Evolutionary conservation across 2,797 vertebrate species (phyloP), one percentile per base, ranked within the genome.

Genomic region (Scyliorhinus canicula): DNA sequence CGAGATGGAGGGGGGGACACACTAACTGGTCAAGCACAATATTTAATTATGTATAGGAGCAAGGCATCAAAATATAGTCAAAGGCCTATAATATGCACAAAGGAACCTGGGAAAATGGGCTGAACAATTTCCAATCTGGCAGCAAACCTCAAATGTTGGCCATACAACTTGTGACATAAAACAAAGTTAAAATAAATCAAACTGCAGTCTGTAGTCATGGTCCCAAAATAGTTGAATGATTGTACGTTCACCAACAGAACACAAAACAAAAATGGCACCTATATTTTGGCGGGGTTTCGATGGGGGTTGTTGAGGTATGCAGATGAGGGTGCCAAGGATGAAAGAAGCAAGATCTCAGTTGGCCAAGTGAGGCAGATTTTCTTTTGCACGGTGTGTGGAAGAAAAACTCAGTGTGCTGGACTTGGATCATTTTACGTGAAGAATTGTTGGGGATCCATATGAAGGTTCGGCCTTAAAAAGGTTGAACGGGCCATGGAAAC

Each of bases 101-200:
- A 47, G 79, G 44, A 47, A 47, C 6, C 44, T 82, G 21, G n/a
- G 79, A 47, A 82, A 82, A 82, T 82, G 9, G 7, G 44, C 44
- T 9, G 21, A 82, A 82, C 19, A 47, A 82, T 82, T 47, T 44
- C 40, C 79, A 82, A 74, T 82, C 77, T 1, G 8, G 40, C 77
- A 82, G 16, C 40, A 82, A 82, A 44, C 79, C 40, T 47, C 47
- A 21, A 26, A 82, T 7, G 26, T 26, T 47, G 40, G 6, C 40
- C 44, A 82, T 47, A 47, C 21, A 47, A 47, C 40, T 79, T 9
- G 19, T 82, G 40, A 8, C 8, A 47, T 82, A 44, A 47, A 44
- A 77, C 71, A 77, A 82, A 82, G 40, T 82, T 40, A 82, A 44
- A 82, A 79, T 79, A 82, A 82, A 82, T 82, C 19, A 82, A 82